A percentile compares a stretch with the other conserved stretches of the same genome.
Evolutionary conservation across 53 echinoderm and acorn worm genomes (phyloP).

Genomic region (Crossaster papposus): DNA sequence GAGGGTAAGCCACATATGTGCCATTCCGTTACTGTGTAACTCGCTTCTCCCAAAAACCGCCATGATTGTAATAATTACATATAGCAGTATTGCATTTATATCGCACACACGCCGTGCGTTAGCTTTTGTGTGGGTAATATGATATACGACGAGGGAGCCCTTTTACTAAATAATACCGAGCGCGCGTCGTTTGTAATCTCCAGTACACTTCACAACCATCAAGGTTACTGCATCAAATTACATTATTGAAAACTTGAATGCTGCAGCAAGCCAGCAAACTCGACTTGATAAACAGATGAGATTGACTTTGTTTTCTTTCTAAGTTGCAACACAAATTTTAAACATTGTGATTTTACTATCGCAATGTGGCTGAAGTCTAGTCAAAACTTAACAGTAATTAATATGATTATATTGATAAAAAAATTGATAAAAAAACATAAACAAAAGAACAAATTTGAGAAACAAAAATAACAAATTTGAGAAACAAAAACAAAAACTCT

Average conservation of each 20-base stretch:
- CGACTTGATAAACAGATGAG: not conserved
- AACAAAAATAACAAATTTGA: no score
- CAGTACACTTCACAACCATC: not conserved
- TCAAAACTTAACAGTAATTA: no score
- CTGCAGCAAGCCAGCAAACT: no score
- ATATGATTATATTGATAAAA: no score
- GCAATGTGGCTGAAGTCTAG: no score
- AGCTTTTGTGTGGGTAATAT: not conserved
- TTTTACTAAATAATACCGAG: no score
- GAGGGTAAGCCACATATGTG: constrained; percentile 98
- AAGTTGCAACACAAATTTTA: no score
- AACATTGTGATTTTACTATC: no score
- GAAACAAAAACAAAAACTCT: no score
- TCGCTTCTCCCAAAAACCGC: constrained; percentile 90
- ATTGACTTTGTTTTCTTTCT: not conserved
- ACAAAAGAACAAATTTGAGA: no score
- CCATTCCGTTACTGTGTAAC: constrained; percentile 80
- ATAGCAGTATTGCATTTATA: not conserved
- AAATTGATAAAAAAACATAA: no score
- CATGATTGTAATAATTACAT: constrained; percentile 74
- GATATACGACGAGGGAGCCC: constrained; percentile 26
- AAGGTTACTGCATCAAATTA: not conserved
- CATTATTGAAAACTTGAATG: no score
- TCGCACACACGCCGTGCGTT: not conserved
- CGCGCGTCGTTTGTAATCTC: not conserved